A percentile compares a stretch with the other conserved stretches of the same genome.
Conservation (phyloP, 1,140 invertebrate genomes). For the Kradibia gibbosae region DNA sequence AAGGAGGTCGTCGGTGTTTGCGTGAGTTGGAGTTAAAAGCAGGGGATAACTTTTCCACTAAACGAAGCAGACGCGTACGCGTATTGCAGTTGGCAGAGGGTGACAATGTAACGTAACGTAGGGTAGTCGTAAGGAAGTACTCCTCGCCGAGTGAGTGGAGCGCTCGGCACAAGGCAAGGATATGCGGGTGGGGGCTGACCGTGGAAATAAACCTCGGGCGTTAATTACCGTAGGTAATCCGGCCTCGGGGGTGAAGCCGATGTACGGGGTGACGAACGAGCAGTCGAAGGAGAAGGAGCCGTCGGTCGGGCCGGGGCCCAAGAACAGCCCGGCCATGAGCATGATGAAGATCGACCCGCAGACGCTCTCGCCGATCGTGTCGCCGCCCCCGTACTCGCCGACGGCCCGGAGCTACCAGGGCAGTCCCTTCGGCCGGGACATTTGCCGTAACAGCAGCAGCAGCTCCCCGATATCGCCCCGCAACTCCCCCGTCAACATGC, state of each 20-base stretch:
- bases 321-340: constrained; percentile 60
- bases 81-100: too few relatives aligned
- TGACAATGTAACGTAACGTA: too few relatives aligned
- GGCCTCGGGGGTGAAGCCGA: constrained; percentile 76
- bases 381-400: constrained; percentile 70
- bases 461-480: constrained; percentile 62
- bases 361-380: constrained; percentile 74
- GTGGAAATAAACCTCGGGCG: too few relatives aligned
- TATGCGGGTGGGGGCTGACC: too few relatives aligned
- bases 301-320: constrained; percentile 57
- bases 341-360: constrained; percentile 78
- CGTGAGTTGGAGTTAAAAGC: too few relatives aligned
- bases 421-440: constrained; percentile 63
- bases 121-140: too few relatives aligned
- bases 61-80: too few relatives aligned
- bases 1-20: too few relatives aligned
- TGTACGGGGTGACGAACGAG: constrained; percentile 72
- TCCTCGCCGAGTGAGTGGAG: too few relatives aligned
- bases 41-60: too few relatives aligned
- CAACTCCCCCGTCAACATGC: constrained; percentile 68
- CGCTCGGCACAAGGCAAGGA: too few relatives aligned
- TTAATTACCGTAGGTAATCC: constrained; percentile 74
- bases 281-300: constrained; percentile 61
- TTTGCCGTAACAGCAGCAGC: constrained; percentile 61
- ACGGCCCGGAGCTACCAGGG: constrained; percentile 68